phyloP scores from a whole-genome alignment of 64 coral and sea anemone genomes.

The Montipora efflorescens region DNA sequence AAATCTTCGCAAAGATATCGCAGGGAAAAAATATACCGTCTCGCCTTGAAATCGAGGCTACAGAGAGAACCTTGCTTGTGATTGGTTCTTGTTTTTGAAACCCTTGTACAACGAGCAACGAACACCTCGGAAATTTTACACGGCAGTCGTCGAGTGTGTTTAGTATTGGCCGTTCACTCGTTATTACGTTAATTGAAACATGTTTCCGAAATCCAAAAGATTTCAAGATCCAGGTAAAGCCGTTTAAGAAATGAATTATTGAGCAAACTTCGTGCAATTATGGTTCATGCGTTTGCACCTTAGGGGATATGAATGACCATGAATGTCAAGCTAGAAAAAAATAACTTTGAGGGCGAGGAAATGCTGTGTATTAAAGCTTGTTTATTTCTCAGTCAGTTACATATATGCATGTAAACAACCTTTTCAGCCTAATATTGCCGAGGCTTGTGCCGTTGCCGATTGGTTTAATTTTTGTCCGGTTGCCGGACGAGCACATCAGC shows the following conservation, averaged over 20 bases:
- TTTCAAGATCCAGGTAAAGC: slow-evolving; percentile 77
- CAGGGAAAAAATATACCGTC: neutral
- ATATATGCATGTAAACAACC: no score
- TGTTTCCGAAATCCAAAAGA: slow-evolving; percentile 77
- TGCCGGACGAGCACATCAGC: no score
- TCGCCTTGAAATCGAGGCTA: slow-evolving; percentile 18
- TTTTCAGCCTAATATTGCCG: no score
- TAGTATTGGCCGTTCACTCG: neutral
- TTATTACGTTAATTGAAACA: neutral
- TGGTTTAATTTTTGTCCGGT: no score
- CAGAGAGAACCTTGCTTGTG: slow-evolving; percentile 21
- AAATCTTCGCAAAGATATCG: neutral
- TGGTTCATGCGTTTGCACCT: neutral
- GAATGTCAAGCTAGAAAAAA: neutral
- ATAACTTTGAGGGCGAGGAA: neutral
- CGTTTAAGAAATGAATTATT: neutral
- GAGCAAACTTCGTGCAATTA: neutral
- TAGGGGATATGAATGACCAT: neutral
- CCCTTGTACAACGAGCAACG: slow-evolving; percentile 19
- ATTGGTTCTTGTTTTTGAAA: slow-evolving; percentile 69
- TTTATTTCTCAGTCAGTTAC: no score
- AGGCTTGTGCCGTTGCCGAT: no score
- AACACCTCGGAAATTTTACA: neutral
- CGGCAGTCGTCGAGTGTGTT: no score
- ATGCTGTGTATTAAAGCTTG: no score